Evolutionary conservation across 2,113 vertebrate genomes (phyloP), one percentile per base, ranked within the genome.

Genomic region (Rhinolophus sinicus): DNA sequence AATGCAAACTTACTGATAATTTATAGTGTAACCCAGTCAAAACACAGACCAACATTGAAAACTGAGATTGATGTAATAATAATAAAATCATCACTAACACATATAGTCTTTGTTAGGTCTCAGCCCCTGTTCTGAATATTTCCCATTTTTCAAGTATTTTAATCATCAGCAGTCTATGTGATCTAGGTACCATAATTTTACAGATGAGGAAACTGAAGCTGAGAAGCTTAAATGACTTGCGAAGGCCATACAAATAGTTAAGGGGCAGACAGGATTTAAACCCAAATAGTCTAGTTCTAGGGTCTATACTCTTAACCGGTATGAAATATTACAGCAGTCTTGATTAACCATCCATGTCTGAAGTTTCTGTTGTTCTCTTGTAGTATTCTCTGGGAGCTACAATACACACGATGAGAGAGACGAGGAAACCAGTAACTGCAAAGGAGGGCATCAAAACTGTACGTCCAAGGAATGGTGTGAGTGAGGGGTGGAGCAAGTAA

Each of bases 401-500:
- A n/a, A 3, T 24, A 47, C 6, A 16, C n/a, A 16, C 64, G 11
- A 2, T 50, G 47, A 21, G 50, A 18, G 30, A 65, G 64, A 47
- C 18, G 2, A 35, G 40, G 19, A 13, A 58, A 58, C 24, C 40
- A 44, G 40, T 50, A 38, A 69, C 14, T 33, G 33, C 13, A 52
- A 47, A 75, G 64, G 24, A 18, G 30, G 62, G 8, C 11, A 6
- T 24, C 14, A 13, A 24, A 26, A 24, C 84, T 13, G 6, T 19
- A 2, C 67, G 50, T 54, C n/a, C 44, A 64, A 6, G 40, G 40
- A 81, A 7, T 1, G 33, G 6, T 16, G 18, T 40, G 18, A 12
- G n/a, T 26, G 21, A 52, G 5, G n/a, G 7, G 16, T 50, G 22
- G 0, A 19, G 30, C 30, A 11, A 15, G 38, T 19, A 0, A 70